phyloP scores from a whole-genome alignment of 2,797 vertebrate genomes.

The Danio jaintianensis region DNA sequence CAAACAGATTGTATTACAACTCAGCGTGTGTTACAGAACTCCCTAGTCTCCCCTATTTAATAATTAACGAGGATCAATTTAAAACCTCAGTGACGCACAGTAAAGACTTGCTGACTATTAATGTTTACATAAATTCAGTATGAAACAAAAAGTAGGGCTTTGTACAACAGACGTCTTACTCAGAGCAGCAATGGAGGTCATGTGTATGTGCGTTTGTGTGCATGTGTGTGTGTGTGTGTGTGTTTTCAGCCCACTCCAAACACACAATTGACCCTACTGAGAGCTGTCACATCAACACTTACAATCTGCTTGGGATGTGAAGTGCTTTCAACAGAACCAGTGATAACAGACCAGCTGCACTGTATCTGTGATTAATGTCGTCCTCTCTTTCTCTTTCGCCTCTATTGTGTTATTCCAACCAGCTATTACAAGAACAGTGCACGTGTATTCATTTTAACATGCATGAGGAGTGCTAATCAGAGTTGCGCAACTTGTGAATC shows the following conservation, averaged over 20 bases:
- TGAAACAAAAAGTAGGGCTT: not conserved
- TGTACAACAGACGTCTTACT: not conserved
- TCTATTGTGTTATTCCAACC: constrained; percentile 1
- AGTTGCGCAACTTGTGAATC: not conserved
- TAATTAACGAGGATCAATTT: constrained; percentile 3
- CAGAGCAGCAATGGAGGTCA: not conserved
- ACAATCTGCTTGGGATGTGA: constrained; percentile 25
- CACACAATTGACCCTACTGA: constrained; percentile 3
- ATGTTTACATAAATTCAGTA: constrained; percentile 1
- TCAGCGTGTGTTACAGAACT: not conserved
- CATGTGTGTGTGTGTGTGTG: no score
- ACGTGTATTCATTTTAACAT: not conserved
- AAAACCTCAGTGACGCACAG: constrained; percentile 10
- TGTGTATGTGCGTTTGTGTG: not conserved
- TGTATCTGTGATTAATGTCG: constrained; percentile 22
- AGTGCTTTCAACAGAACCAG: constrained; percentile 22
- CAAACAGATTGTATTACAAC: constrained; percentile 16
- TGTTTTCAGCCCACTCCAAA: constrained; percentile 34
- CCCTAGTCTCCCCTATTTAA: not conserved
- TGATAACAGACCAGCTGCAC: constrained; percentile 13
- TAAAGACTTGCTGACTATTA: not conserved
- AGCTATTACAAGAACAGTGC: not conserved
- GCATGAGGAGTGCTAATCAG: not conserved
- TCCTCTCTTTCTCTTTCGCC: not conserved
- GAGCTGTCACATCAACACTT: constrained; percentile 27